Percentiles rank a stretch among this genome's conserved stretches.
Conservation (phyloP, 2,113 vertebrate genomes). For the Myiozetetes cayanensis region DNA sequence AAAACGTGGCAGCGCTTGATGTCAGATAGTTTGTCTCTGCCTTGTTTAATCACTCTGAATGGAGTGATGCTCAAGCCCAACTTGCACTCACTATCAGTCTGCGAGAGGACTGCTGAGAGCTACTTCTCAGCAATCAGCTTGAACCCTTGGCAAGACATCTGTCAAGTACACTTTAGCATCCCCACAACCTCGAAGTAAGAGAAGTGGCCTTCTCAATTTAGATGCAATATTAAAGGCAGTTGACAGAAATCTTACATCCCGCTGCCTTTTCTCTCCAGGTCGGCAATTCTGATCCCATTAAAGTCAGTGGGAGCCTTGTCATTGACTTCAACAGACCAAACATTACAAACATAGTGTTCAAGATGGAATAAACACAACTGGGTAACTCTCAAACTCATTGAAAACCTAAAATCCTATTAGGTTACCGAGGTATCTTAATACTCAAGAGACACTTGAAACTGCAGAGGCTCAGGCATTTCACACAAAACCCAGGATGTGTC, state of each 20-base stretch:
- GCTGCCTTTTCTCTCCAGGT: not conserved
- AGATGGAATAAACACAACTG: constrained; percentile 14
- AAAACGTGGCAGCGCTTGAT: constrained; percentile 43
- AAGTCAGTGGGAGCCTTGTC: constrained; percentile 1
- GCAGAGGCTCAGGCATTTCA: not conserved
- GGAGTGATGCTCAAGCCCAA: constrained; percentile 34
- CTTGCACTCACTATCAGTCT: not conserved
- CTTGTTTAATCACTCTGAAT: constrained; percentile 53
- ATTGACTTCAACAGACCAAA: not conserved
- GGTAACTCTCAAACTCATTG: not conserved
- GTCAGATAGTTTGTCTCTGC: constrained; percentile 57
- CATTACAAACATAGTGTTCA: not conserved
- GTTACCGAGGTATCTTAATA: not conserved
- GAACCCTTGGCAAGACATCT: constrained; percentile 48
- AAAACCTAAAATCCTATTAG: constrained; percentile 33
- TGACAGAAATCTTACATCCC: constrained; percentile 24
- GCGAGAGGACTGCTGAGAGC: not conserved
- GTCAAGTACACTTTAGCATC: constrained; percentile 31
- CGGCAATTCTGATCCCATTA: not conserved
- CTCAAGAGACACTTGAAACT: constrained; percentile 7
- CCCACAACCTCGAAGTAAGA: not conserved
- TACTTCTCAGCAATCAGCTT: constrained; percentile 34
- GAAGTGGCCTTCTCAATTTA: constrained; percentile 30
- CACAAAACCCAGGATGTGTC: not conserved
- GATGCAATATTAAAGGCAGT: constrained; percentile 5